Evolutionary conservation across 2,797 vertebrate species (phyloP), one percentile per base, ranked within the genome.

Genomic region (Sebastes reedi): DNA sequence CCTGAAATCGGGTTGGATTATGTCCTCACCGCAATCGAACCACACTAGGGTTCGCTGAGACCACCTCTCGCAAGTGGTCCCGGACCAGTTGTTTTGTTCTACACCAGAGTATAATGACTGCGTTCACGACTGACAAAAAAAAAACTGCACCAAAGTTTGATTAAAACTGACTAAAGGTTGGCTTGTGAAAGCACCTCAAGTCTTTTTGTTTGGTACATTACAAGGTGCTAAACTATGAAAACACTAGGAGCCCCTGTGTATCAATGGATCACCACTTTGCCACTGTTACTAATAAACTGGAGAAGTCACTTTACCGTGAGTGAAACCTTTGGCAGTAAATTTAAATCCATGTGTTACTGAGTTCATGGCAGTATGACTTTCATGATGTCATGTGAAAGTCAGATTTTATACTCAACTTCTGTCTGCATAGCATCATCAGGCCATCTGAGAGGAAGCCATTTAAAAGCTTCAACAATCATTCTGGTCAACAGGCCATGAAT

Each of bases 401-500:
- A 25, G 59, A 29, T 36, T 77, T 75, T 27, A 55, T 12, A 14
- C 60, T 74, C 39, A 34, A 14, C n/a, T 50, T 59, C 22, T 66
- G 70, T 56, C 68, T 75, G 75, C 46, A 50, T 4, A 64, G 62
- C 84, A 62, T 70, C 71, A 54, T 50, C 29, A 16, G 16, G 65
- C 52, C 62, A 52, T 71, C 65, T 67, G 20, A 74, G 13, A 58
- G 6, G 0, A 30, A 55, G 14, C 4, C 36, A 16, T 72, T 79
- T 62, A 22, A 50, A 70, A 20, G 69, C 29, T 34, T 42, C 50
- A 14, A 86, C 77, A 81, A 72, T 64, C 46, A 50, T 22, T 60
- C 46, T 56, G 72, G 64, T 81, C 59, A 75, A 14, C 68, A 12
- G 74, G 50, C 50, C 60, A 56, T 89, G 82, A 91, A 82, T 86